Evolutionary conservation across 2,888 invertebrate genomes (phyloP).

Genomic region (Eupeodes latifasciatus): DNA sequence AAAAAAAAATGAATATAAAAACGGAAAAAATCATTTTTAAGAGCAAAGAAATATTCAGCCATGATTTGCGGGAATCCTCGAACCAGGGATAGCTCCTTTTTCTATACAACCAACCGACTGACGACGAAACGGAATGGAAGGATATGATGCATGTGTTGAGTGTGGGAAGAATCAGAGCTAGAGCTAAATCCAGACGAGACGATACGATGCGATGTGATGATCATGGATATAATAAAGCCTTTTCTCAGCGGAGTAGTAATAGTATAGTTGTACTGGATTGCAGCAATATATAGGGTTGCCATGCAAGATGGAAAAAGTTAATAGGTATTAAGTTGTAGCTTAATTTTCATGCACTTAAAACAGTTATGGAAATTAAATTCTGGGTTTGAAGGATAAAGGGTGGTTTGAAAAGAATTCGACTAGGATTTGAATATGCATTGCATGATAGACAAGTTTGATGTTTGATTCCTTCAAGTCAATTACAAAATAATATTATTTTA

Average conservation of each 20-base stretch:
- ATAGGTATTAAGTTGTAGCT: too few relatives aligned
- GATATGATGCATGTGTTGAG: background rate
- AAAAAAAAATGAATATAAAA: background rate
- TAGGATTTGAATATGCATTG: too few relatives aligned
- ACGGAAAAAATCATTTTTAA: constrained; percentile 5
- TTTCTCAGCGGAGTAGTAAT: constrained; percentile 28
- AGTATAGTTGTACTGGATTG: background rate
- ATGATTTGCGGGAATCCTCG: constrained; percentile 69
- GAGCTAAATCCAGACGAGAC: constrained; percentile 40
- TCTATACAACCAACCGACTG: background rate
- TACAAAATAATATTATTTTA: too few relatives aligned
- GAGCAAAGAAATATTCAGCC: constrained; percentile 50
- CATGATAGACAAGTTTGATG: too few relatives aligned
- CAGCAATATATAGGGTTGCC: constrained; percentile 20
- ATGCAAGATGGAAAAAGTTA: background rate
- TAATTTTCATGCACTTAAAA: too few relatives aligned
- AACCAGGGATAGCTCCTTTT: constrained; percentile 32
- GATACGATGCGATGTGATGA: constrained; percentile 22
- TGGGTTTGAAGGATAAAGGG: too few relatives aligned
- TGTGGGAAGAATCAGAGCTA: background rate
- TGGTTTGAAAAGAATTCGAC: too few relatives aligned
- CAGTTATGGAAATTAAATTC: too few relatives aligned
- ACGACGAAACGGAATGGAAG: background rate
- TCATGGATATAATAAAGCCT: background rate
- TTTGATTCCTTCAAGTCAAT: too few relatives aligned